phyloP scores from a whole-genome alignment of 2,113 vertebrate genomes.

The Carassius gibelio region DNA sequence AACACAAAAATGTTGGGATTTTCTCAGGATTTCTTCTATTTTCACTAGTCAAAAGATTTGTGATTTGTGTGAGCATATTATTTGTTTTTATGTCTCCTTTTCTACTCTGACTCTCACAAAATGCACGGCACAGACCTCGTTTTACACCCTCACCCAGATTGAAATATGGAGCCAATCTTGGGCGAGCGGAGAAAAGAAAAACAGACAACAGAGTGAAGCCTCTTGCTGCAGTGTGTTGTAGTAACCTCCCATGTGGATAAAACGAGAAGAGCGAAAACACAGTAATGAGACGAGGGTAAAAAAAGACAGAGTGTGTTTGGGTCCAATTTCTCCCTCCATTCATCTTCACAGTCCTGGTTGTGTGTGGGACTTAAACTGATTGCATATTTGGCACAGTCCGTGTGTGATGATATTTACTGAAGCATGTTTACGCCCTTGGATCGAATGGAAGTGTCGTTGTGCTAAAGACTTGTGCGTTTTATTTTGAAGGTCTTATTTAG shows the following conservation, averaged over 20 bases:
- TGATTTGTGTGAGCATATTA: slow-evolving; percentile 44
- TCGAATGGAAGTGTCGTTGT: neutral
- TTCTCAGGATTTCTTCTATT: slow-evolving; percentile 49
- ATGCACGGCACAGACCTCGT: slow-evolving; percentile 53
- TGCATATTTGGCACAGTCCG: slow-evolving; percentile 62
- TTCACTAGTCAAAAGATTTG: slow-evolving; percentile 41
- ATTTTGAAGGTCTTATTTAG: neutral
- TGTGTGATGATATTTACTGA: slow-evolving; percentile 73
- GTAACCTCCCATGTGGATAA: slow-evolving; percentile 55
- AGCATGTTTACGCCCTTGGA: slow-evolving; percentile 59
- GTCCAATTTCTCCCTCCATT: slow-evolving; percentile 72
- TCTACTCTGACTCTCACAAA: slow-evolving; percentile 6
- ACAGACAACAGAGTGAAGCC: slow-evolving; percentile 55
- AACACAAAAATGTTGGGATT: neutral
- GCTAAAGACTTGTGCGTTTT: neutral
- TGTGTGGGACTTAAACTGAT: slow-evolving; percentile 53
- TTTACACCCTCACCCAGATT: slow-evolving; percentile 34
- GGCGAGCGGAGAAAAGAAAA: slow-evolving; percentile 60
- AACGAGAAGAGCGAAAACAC: slow-evolving; percentile 50
- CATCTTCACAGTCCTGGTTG: slow-evolving; percentile 64
- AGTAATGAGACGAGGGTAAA: slow-evolving; percentile 32
- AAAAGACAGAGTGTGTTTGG: slow-evolving; percentile 50
- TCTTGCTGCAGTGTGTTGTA: slow-evolving; percentile 61
- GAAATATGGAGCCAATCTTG: slow-evolving; percentile 58
- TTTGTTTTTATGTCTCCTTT: slow-evolving; percentile 30